Conservation (phyloP, 1,140 invertebrate species). For the Drosophila navojoa region DNA sequence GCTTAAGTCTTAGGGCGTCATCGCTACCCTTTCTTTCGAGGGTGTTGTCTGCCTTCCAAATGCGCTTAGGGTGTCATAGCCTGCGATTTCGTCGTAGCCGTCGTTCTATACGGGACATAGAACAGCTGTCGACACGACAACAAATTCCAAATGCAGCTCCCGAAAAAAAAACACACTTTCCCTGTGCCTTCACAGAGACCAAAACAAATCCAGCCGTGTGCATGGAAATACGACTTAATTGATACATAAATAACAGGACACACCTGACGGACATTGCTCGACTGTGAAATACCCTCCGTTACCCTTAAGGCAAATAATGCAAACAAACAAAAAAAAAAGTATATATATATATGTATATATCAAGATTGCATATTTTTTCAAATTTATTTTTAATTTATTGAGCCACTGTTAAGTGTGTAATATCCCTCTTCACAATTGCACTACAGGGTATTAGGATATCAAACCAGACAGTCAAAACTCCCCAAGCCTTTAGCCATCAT, state of each 20-base stretch:
- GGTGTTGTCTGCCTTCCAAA: slow-evolving; percentile 27
- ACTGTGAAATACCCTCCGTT: neutral
- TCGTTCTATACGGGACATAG: slow-evolving; percentile 21
- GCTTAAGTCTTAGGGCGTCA: slow-evolving; percentile 28
- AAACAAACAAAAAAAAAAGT: neutral
- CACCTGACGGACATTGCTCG: neutral
- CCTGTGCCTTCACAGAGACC: slow-evolving; percentile 31
- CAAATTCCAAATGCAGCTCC: slow-evolving; percentile 49
- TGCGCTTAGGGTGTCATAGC: slow-evolving; percentile 59
- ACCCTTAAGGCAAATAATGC: neutral
- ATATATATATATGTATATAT: too few species aligned
- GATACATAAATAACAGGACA: slow-evolving; percentile 52
- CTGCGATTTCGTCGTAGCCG: slow-evolving; percentile 25
- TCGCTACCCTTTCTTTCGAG: neutral
- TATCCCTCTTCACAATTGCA: neutral
- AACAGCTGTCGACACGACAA: slow-evolving; percentile 55
- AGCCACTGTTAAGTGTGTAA: too few species aligned
- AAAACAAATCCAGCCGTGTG: neutral
- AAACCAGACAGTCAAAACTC: slow-evolving; percentile 1
- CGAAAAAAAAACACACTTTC: slow-evolving; percentile 26
- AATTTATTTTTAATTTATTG: too few species aligned
- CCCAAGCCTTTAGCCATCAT: slow-evolving; percentile 31
- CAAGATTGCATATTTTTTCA: too few species aligned
- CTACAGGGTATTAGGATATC: slow-evolving; percentile 25
- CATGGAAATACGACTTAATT: slow-evolving; percentile 37